Evolutionary conservation across 1,140 invertebrate genomes (phyloP).

Genomic region (Amyelois transitella): DNA sequence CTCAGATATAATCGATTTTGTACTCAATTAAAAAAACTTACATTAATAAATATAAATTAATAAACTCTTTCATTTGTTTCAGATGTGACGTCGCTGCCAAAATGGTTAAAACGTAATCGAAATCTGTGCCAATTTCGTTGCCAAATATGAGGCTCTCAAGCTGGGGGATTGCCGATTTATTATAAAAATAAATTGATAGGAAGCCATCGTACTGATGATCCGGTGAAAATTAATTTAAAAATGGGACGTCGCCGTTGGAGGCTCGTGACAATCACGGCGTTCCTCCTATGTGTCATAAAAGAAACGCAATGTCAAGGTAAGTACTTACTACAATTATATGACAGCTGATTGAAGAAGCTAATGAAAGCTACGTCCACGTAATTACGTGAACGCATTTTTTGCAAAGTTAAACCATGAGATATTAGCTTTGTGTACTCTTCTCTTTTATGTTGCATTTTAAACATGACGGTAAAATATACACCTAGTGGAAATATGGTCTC

Average conservation of each 20-base stretch:
- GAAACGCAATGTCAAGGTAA: constrained; percentile 64
- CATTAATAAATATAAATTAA: not conserved
- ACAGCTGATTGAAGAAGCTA: not conserved
- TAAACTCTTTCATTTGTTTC: constrained; percentile 45
- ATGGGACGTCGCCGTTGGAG: constrained; percentile 64
- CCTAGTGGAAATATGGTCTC: too few relatives aligned
- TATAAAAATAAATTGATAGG: constrained; percentile 17
- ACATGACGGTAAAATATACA: too few relatives aligned
- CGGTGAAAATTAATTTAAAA: constrained; percentile 53
- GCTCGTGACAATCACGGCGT: constrained; percentile 54
- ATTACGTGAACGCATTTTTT: not conserved
- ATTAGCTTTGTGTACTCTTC: not conserved
- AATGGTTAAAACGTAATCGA: constrained; percentile 29
- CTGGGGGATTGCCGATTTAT: constrained; percentile 14
- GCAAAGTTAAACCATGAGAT: not conserved
- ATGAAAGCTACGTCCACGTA: not conserved
- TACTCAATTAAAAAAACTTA: not conserved
- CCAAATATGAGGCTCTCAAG: constrained; percentile 35
- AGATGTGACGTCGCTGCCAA: constrained; percentile 48
- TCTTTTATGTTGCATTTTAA: not conserved
- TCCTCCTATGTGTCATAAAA: constrained; percentile 55
- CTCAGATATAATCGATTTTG: not conserved
- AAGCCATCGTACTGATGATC: constrained; percentile 43
- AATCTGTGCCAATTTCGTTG: constrained; percentile 27
- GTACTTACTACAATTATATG: constrained; percentile 6